These are phyloP conservation scores for Bungarus multicinctus DNA, from an alignment of 2,113 vertebrate genomes.

Conservation along the genomic window DNA sequence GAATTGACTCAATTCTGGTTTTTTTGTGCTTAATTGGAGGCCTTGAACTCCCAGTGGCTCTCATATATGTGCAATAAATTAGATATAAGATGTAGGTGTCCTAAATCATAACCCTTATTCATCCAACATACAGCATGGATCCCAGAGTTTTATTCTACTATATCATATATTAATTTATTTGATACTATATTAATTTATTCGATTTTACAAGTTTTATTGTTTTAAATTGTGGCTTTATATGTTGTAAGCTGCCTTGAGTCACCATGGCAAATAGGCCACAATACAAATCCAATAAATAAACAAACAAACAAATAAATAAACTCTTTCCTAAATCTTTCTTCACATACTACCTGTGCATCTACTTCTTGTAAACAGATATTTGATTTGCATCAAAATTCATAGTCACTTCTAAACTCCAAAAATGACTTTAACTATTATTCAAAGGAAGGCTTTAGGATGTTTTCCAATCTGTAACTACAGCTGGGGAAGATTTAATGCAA, in stretches of 20 bases:
- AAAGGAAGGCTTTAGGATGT: conserved; percentile 14
- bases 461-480: conserved; percentile 36
- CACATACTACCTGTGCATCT: neutral
- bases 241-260: too few relatives aligned
- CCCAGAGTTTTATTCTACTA: neutral
- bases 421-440: conserved; percentile 36
- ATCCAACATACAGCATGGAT: neutral
- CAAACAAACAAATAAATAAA: neutral
- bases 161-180: too few relatives aligned
- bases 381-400: conserved; percentile 12
- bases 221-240: too few relatives aligned
- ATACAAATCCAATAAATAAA: too few relatives aligned
- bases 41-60: neutral
- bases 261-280: too few relatives aligned
- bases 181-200: too few relatives aligned
- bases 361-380: neutral
- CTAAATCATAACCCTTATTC: neutral
- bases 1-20: neutral
- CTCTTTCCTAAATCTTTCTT: neutral
- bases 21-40: neutral
- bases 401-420: neutral
- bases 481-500: conserved; percentile 22
- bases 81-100: neutral
- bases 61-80: neutral
- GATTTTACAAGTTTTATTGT: too few relatives aligned